Evolutionary conservation across 2,113 vertebrate genomes (phyloP), one percentile per base, ranked within the genome.

Genomic region (Vidua macroura): DNA sequence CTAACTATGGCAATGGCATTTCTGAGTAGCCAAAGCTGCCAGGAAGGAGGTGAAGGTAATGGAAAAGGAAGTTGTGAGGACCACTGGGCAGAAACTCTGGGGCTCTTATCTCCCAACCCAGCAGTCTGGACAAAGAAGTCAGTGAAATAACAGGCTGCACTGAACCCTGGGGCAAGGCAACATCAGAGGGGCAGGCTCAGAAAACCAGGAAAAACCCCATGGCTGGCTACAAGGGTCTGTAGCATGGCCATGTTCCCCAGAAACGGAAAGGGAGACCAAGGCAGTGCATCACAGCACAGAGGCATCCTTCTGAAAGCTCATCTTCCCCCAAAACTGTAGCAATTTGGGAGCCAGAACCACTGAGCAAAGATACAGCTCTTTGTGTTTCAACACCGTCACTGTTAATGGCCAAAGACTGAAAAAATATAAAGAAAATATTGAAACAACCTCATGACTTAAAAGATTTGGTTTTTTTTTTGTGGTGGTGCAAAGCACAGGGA

Each of bases 181-280:
- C 77, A 52, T 59, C 33, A 46, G 31, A 60, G 27, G 3, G 27
- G 15, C 11, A 68, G 44, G 21, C 31, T 74, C 41, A 82, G 60
- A 70, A 90, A 73, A 46, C 2, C 23, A 72, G 39, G 31, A 75
- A 67, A 67, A 44, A 62, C 27, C 14, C 90, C 28, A 14, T 9
- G 53, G 56, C 43, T 70, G 37, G 4, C 60, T 56, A 8, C 25
- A 78, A n/a, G 30, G 10, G 7, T 62, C 31, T 1, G 0, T 31
- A 74, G 51, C 23, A 31, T 11, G 39, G 41, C 43, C 0, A 0
- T 1, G 2, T 15, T 37, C 9, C 24, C 31, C 48, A n/a, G 9
- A 49, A 55, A 22, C 31, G 22, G n/a, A 80, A 73, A 53, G 48
- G 23, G 15, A 84, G 53, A 44, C 15, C 35, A 52, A 70, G 25